Evolutionary conservation across 2,797 vertebrate genomes (phyloP).

Genomic region (Microctenopoma stevenorrisi): DNA sequence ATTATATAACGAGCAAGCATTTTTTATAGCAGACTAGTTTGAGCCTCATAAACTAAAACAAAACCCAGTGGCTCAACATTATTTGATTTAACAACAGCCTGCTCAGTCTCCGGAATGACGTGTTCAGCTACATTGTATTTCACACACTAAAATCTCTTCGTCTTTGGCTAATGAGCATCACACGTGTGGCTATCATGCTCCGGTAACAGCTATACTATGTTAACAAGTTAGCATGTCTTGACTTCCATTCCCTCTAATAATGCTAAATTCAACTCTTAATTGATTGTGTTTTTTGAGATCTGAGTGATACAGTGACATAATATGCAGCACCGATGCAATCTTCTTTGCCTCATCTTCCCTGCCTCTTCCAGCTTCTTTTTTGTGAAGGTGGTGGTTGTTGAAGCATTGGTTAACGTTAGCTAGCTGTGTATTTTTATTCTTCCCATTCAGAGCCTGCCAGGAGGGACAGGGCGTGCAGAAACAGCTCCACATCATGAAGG

Average conservation of each 20-base stretch:
- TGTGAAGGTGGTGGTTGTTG: neutral
- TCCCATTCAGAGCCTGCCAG: neutral
- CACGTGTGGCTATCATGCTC: constrained; percentile 21
- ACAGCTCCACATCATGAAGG: neutral
- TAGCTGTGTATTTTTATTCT: neutral
- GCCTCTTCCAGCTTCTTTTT: neutral
- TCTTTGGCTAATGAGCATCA: constrained; percentile 2
- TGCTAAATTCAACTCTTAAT: no score
- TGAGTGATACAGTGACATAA: no score
- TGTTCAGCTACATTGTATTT: neutral
- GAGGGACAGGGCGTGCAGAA: neutral
- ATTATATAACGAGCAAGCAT: no score
- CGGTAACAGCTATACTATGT: constrained; percentile 5
- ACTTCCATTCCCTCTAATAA: neutral
- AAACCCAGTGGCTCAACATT: neutral
- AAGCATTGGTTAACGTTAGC: neutral
- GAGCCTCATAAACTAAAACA: constrained; percentile 17
- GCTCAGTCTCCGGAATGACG: constrained; percentile 37
- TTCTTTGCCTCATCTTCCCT: neutral
- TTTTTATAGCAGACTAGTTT: constrained; percentile 16
- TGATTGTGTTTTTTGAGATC: no score
- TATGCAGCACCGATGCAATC: no score
- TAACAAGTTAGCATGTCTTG: neutral
- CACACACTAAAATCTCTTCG: neutral
- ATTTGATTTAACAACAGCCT: constrained; percentile 32